These are phyloP conservation scores for Tipula helvola DNA, from an alignment of 2,888 invertebrate genomes.

Conservation along the genomic window DNA sequence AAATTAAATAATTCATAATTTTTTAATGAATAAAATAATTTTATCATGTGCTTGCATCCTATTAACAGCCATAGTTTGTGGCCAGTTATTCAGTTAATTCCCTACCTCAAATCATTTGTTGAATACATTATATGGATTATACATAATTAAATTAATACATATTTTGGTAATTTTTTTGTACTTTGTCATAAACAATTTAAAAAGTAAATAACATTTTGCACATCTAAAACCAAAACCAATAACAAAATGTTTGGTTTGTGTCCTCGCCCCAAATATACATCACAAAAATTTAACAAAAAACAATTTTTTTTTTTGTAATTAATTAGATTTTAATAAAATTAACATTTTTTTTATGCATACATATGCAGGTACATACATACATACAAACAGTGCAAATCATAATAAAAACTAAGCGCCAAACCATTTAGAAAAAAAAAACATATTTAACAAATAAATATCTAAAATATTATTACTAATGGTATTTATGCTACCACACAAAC, in stretches of 20 bases:
- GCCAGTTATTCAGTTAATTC: neutral
- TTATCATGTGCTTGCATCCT: too few species aligned
- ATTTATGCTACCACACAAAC: neutral
- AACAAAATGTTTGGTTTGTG: neutral
- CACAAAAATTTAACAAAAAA: neutral
- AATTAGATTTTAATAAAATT: neutral
- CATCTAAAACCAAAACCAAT: neutral
- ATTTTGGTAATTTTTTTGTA: neutral
- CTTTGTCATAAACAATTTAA: neutral
- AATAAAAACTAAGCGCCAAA: neutral
- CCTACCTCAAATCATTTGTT: neutral
- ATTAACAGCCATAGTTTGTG: neutral
- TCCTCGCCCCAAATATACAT: neutral
- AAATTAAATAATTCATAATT: too few species aligned
- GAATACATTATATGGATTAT: neutral
- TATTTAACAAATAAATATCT: too few species aligned
- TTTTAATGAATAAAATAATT: too few species aligned
- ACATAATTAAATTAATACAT: neutral
- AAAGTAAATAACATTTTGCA: neutral
- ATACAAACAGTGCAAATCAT: neutral
- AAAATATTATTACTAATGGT: neutral
- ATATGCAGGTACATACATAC: neutral
- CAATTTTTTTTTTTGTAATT: neutral
- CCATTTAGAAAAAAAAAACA: neutral
- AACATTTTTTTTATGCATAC: neutral